Evolutionary conservation across 2,797 vertebrate genomes (phyloP).

Genomic region (Oryzias dopingdopingensis): DNA sequence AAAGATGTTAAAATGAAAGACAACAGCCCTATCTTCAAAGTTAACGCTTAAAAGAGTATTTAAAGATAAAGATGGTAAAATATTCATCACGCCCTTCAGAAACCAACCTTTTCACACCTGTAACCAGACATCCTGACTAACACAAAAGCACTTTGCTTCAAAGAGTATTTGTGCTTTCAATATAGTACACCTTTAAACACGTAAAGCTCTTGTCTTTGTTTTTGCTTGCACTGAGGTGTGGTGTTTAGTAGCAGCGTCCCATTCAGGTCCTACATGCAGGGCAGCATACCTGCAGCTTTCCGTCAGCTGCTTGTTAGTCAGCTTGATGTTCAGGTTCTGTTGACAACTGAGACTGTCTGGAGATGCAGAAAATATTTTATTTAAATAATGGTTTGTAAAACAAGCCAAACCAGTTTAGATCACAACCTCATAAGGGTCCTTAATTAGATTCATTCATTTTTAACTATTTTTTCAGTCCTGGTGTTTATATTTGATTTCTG

Average conservation of each 20-base stretch:
- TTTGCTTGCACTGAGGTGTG: constrained; percentile 48
- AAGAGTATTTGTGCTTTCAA: constrained; percentile 4
- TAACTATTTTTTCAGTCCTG: background rate
- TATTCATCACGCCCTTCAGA: no score
- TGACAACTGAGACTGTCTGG: background rate
- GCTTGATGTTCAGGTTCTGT: constrained; percentile 23
- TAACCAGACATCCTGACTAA: background rate
- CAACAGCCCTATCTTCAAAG: no score
- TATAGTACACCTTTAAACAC: constrained; percentile 27
- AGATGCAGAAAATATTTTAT: background rate
- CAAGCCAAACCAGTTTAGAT: background rate
- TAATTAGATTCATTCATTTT: no score
- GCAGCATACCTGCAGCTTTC: constrained; percentile 62
- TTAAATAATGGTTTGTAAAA: background rate
- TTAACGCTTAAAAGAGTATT: no score
- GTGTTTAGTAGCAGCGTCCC: constrained; percentile 29
- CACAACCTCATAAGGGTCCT: no score
- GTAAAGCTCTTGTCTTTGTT: background rate
- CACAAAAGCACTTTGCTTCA: background rate
- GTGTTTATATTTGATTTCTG: background rate
- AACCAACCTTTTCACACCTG: background rate
- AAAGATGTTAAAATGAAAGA: no score
- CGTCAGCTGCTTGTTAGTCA: constrained; percentile 10
- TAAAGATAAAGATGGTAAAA: no score
- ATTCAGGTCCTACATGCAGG: constrained; percentile 67